These are phyloP conservation scores for Toxostoma redivivum DNA, from an alignment of 2,113 vertebrate genomes.

Conservation along the genomic window DNA sequence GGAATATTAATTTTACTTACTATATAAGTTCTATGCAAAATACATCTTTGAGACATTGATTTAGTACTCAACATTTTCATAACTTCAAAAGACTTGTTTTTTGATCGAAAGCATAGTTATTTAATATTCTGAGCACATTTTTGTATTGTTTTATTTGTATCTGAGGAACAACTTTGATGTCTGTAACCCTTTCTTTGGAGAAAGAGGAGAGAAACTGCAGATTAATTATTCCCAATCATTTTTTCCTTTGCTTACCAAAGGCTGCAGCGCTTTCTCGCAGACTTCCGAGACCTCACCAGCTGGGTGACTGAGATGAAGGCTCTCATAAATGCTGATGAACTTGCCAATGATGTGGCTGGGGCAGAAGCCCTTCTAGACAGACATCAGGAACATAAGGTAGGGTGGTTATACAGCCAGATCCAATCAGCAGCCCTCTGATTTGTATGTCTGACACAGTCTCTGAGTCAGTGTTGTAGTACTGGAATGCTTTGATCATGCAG, in stretches of 20 bases:
- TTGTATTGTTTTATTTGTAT: neutral
- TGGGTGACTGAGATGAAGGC: slow-evolving; percentile 99
- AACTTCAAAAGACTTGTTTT: neutral
- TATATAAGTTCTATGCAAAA: neutral
- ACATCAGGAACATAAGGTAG: slow-evolving; percentile 97
- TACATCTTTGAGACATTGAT: neutral
- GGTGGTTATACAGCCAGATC: neutral
- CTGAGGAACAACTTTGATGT: neutral
- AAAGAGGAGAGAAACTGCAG: neutral
- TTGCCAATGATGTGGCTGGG: slow-evolving; percentile 96
- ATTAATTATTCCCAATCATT: neutral
- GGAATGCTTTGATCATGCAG: neutral
- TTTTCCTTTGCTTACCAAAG: slow-evolving; percentile 58
- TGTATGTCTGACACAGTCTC: neutral
- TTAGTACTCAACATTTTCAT: neutral
- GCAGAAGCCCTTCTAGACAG: slow-evolving; percentile 95
- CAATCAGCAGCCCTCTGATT: neutral
- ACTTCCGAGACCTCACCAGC: slow-evolving; percentile 97
- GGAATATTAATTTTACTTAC: neutral
- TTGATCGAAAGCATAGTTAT: neutral
- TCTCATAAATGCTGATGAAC: slow-evolving; percentile 95
- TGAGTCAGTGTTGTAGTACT: neutral
- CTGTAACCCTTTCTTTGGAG: neutral
- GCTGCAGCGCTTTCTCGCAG: slow-evolving; percentile 93
- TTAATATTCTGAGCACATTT: neutral